Percentiles rank a stretch among this genome's conserved stretches.
Evolutionary conservation across 2,113 vertebrate genomes (phyloP).

Genomic region (Prionailurus viverrinus): DNA sequence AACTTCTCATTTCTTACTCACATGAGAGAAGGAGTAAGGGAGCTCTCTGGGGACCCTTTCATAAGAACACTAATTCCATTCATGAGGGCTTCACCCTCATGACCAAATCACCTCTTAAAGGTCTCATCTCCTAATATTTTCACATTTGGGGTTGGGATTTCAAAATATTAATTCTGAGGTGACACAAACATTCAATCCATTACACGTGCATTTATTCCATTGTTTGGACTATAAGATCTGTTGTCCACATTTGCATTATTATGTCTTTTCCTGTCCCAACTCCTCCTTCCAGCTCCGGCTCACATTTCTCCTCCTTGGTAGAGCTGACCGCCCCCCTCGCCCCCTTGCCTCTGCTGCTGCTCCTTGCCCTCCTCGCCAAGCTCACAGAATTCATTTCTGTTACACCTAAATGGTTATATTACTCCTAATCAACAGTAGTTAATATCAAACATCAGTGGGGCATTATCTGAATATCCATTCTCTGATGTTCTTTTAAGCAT

Average conservation of each 20-base stretch:
- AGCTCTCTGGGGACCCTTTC: neutral
- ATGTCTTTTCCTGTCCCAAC: neutral
- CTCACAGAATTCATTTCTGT: neutral
- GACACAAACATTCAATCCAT: neutral
- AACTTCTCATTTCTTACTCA: neutral
- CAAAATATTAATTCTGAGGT: neutral
- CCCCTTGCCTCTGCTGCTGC: neutral
- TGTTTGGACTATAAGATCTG: neutral
- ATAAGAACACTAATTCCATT: neutral
- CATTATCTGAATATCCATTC: neutral
- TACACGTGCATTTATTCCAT: neutral
- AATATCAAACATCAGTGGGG: neutral
- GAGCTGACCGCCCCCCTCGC: neutral
- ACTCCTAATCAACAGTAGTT: constrained; percentile 10
- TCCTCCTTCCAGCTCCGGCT: neutral
- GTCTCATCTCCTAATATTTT: neutral
- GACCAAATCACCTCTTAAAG: neutral
- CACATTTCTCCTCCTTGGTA: neutral
- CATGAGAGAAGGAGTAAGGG: neutral
- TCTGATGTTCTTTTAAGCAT: constrained; percentile 65
- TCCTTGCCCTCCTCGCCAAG: neutral
- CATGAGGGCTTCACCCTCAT: neutral
- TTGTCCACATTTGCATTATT: neutral
- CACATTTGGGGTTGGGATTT: neutral
- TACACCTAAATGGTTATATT: constrained; percentile 15